These are phyloP conservation scores for Drosophila tristis DNA, from an alignment of 1,140 invertebrate genomes.

Conservation along the genomic window DNA sequence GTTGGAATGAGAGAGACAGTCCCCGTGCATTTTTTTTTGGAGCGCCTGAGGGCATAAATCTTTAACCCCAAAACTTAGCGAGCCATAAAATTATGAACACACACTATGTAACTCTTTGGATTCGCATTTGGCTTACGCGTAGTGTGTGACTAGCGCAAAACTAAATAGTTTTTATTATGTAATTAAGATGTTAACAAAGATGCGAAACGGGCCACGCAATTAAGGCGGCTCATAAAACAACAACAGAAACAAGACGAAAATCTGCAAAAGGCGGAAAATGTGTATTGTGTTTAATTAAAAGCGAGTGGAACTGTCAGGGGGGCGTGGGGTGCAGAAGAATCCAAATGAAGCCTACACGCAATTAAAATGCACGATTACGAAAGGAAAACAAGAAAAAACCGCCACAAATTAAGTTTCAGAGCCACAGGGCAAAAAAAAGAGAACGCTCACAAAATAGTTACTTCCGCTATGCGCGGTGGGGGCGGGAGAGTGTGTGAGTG, in stretches of 20 bases:
- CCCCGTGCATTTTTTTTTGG: conserved; percentile 18
- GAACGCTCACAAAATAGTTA: conserved; percentile 63
- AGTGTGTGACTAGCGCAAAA: conserved; percentile 56
- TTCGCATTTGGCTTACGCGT: too few relatives aligned
- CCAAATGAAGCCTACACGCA: conserved; percentile 78
- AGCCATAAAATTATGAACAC: conserved; percentile 73
- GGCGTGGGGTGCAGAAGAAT: conserved; percentile 41
- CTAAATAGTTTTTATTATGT: conserved; percentile 81
- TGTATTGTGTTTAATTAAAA: conserved; percentile 78
- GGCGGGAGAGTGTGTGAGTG: neutral
- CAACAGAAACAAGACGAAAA: conserved; percentile 56
- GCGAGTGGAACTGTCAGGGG: conserved; percentile 13
- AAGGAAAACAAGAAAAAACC: conserved; percentile 23
- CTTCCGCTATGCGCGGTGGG: conserved; percentile 53
- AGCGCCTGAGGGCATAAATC: conserved; percentile 29
- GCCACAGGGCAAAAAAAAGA: conserved; percentile 24
- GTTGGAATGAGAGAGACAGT: neutral
- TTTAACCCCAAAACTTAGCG: conserved; percentile 74
- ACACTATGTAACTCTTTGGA: conserved; percentile 29
- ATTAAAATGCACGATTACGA: conserved; percentile 72
- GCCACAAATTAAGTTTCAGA: conserved; percentile 63
- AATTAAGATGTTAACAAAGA: conserved; percentile 80
- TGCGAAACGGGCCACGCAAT: conserved; percentile 51
- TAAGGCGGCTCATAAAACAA: conserved; percentile 51
- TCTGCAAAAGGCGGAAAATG: conserved; percentile 78